Evolutionary conservation across 1,140 invertebrate genomes (phyloP).

Genomic region (Spodoptera frugiperda): DNA sequence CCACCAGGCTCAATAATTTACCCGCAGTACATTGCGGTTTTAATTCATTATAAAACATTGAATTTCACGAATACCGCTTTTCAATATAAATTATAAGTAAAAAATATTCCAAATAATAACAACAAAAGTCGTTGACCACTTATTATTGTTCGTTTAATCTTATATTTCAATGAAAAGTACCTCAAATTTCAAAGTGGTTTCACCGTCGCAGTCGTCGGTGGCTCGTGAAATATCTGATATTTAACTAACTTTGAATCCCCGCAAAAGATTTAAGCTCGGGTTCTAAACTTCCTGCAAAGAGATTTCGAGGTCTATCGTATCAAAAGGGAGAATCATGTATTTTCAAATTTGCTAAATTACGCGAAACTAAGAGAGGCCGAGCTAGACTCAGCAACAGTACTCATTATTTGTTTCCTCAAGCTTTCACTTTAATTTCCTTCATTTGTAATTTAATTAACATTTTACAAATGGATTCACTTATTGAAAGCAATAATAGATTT

Average conservation of each 20-base stretch:
- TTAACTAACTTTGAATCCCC: constrained; percentile 56
- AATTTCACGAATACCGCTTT: no score
- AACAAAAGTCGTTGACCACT: not conserved
- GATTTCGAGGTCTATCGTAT: constrained; percentile 59
- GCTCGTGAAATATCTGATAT: constrained; percentile 38
- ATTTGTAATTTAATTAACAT: not conserved
- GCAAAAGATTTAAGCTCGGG: constrained; percentile 59
- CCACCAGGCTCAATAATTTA: no score
- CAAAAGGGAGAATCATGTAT: constrained; percentile 47
- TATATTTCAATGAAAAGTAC: constrained; percentile 6
- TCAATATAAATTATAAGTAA: no score
- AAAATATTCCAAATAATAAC: no score
- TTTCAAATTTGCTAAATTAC: constrained; percentile 32
- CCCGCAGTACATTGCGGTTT: no score
- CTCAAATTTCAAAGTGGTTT: constrained; percentile 32
- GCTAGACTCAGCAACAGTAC: constrained; percentile 1
- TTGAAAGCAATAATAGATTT: constrained; percentile 32
- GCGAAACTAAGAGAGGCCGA: constrained; percentile 6
- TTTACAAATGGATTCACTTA: not conserved
- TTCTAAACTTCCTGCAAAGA: constrained; percentile 55
- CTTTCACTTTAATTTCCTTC: constrained; percentile 5
- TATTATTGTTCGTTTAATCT: constrained; percentile 12
- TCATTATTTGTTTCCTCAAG: constrained; percentile 28
- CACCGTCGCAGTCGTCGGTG: constrained; percentile 2
- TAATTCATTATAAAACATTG: no score